phyloP scores from a whole-genome alignment of 2,113 vertebrate species.

The Pteropus alecto region DNA sequence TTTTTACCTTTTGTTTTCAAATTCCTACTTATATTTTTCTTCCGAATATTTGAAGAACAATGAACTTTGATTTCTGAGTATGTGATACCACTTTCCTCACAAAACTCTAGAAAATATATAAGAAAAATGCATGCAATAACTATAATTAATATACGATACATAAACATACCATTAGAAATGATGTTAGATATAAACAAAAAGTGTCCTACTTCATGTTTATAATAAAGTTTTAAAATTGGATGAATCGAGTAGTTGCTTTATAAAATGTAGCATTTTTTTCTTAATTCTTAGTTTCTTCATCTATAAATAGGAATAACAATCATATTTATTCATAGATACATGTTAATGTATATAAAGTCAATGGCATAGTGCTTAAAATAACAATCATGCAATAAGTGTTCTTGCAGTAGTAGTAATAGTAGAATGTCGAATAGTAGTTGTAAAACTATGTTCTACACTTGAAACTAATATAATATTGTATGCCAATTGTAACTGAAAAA shows the following conservation, averaged over 20 bases:
- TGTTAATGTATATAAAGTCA: not conserved
- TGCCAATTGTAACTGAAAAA: too few species aligned
- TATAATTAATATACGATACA: not conserved
- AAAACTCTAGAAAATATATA: constrained; percentile 35
- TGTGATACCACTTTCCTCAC: not conserved
- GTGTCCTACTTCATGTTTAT: not conserved
- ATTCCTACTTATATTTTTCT: not conserved
- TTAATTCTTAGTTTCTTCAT: not conserved
- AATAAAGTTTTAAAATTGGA: not conserved
- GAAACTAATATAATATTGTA: too few species aligned
- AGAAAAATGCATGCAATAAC: not conserved
- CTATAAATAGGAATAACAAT: not conserved
- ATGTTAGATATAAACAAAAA: not conserved
- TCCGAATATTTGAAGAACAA: not conserved
- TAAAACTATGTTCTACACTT: not conserved
- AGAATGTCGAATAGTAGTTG: not conserved
- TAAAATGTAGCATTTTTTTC: not conserved
- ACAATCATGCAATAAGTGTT: not conserved
- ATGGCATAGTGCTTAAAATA: not conserved
- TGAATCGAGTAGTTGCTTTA: not conserved
- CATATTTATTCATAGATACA: not conserved
- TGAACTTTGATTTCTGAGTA: not conserved
- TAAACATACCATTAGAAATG: not conserved
- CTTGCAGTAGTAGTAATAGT: not conserved
- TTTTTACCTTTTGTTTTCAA: constrained; percentile 23